These are phyloP conservation scores for Ceyx cyanopectus DNA, from an alignment of 2,113 vertebrate genomes.

Conservation along the genomic window DNA sequence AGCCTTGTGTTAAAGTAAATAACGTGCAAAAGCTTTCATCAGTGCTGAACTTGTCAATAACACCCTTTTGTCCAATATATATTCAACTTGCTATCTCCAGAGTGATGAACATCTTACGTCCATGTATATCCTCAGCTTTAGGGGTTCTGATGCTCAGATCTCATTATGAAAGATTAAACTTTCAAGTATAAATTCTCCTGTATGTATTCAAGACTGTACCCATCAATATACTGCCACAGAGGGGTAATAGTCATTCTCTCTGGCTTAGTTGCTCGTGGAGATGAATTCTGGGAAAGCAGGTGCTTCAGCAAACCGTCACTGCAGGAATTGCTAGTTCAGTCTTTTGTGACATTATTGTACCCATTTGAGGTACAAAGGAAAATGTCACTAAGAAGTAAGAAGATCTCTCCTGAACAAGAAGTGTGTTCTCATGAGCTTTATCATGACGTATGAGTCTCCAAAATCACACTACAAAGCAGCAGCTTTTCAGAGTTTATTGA, in stretches of 20 bases:
- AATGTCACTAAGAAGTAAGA: neutral
- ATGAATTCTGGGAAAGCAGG: neutral
- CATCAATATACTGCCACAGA: neutral
- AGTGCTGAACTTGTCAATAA: neutral
- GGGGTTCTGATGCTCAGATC: neutral
- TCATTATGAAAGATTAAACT: constrained; percentile 19
- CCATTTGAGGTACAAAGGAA: neutral
- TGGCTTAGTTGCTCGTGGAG: neutral
- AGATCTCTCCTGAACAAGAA: neutral
- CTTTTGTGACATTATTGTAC: neutral
- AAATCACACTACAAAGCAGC: neutral
- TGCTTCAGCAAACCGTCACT: neutral
- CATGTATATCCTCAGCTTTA: neutral
- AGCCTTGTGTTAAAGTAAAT: constrained; percentile 15
- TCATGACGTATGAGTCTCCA: neutral
- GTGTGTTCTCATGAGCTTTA: neutral
- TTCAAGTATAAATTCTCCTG: neutral
- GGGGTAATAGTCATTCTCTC: neutral
- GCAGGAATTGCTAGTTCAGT: neutral
- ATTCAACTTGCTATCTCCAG: neutral
- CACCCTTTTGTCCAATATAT: constrained; percentile 1
- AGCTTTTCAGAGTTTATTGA: neutral
- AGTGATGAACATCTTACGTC: neutral
- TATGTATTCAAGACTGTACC: neutral
- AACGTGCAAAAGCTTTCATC: constrained; percentile 1